These are phyloP conservation scores for Leucophenga varia DNA, from an alignment of 1,140 invertebrate genomes.

Conservation along the genomic window DNA sequence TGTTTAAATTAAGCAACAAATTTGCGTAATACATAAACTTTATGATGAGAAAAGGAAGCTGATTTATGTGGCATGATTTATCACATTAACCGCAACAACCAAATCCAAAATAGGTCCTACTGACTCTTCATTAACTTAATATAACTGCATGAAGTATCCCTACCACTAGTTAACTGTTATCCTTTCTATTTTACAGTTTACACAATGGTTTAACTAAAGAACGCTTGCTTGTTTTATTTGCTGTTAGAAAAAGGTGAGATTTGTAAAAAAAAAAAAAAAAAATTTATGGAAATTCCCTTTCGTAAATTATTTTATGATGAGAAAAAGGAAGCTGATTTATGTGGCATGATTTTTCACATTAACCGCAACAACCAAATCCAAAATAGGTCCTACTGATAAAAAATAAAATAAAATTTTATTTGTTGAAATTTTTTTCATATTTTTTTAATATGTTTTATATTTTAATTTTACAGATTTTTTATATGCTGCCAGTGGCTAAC, in stretches of 20 bases:
- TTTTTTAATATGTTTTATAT: too few species aligned
- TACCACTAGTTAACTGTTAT: not conserved
- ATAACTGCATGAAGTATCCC: too few species aligned
- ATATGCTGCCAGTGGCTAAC: too few species aligned
- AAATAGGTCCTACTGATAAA: slow-evolving; percentile 49
- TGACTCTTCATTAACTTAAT: slow-evolving; percentile 15
- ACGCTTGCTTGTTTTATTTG: too few species aligned
- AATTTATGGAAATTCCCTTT: not conserved
- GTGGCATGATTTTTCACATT: slow-evolving; percentile 48
- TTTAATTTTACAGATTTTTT: too few species aligned
- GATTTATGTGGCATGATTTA: slow-evolving; percentile 21
- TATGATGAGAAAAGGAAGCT: slow-evolving; percentile 18
- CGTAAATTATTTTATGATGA: slow-evolving; percentile 29
- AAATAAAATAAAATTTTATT: too few species aligned
- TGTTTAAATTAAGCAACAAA: too few species aligned
- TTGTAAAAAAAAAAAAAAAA: too few species aligned
- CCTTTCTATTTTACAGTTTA: slow-evolving; percentile 5
- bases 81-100: slow-evolving; percentile 22
- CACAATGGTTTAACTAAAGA: too few species aligned
- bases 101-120: slow-evolving; percentile 26
- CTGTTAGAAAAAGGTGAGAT: too few species aligned
- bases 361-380: slow-evolving; percentile 50
- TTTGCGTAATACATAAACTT: not conserved
- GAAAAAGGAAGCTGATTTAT: slow-evolving; percentile 32
- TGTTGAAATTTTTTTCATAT: too few species aligned